Conservation (phyloP, 2,797 vertebrate genomes). For the Cirrhinus molitorella region DNA sequence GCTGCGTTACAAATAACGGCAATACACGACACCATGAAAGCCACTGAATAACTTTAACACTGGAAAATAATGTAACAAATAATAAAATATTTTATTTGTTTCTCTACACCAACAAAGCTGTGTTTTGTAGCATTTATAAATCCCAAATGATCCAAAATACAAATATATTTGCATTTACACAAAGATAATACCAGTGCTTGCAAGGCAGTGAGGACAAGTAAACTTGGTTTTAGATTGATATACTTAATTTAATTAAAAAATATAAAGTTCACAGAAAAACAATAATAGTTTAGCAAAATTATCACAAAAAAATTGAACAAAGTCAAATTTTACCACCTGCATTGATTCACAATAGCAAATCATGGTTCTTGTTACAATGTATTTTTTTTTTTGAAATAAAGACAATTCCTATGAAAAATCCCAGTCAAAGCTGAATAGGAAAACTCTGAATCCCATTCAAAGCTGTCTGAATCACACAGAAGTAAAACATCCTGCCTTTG, state of each 20-base stretch:
- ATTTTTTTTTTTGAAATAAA: too few relatives aligned
- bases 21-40: too few relatives aligned
- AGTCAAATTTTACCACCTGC: background rate
- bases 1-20: background rate
- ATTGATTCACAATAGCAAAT: background rate
- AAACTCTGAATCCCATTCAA: too few relatives aligned
- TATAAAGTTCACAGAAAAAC: background rate
- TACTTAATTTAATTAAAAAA: background rate
- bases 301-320: background rate
- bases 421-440: too few relatives aligned
- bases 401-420: too few relatives aligned
- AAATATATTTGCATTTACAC: background rate
- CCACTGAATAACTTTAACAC: background rate
- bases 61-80: background rate
- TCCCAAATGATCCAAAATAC: background rate
- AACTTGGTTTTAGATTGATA: background rate
- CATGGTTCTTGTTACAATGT: too few relatives aligned
- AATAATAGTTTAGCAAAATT: background rate
- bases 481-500: too few relatives aligned
- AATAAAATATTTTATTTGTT: slow-evolving; percentile 17
- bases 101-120: background rate
- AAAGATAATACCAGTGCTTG: background rate
- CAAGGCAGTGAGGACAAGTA: background rate
- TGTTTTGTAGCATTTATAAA: background rate
- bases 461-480: too few relatives aligned